A percentile compares a stretch with the other conserved stretches of the same genome.
These are phyloP conservation scores for Torymus texanus DNA, from an alignment of 2,888 invertebrate species.

Conservation along the genomic window DNA sequence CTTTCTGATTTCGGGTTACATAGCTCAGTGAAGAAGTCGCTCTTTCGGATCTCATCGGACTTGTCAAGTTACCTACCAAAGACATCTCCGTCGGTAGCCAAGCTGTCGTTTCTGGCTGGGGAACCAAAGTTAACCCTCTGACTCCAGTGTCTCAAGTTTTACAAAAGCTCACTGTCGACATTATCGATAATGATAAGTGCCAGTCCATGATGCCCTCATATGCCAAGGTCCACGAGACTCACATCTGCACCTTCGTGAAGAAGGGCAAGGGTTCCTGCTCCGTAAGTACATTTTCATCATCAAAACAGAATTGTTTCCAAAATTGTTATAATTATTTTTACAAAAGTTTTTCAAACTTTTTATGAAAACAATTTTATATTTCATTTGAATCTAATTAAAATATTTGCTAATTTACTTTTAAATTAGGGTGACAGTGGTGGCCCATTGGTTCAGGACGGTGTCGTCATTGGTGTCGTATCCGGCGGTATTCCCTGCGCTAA, in stretches of 20 bases:
- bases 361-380: constrained; percentile 5
- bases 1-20: too few relatives aligned
- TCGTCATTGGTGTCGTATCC: constrained; percentile 50
- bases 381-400: background rate
- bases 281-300: constrained; percentile 43
- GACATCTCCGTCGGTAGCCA: background rate
- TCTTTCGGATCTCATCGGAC: background rate
- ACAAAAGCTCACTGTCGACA: constrained; percentile 35
- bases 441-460: constrained; percentile 47
- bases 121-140: constrained; percentile 3
- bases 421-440: constrained; percentile 57
- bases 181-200: constrained; percentile 23
- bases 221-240: background rate
- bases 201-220: background rate
- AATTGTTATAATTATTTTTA: background rate
- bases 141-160: constrained; percentile 8
- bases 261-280: constrained; percentile 44
- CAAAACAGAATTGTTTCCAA: background rate
- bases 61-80: constrained; percentile 14
- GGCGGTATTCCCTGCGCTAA: constrained; percentile 54
- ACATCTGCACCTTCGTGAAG: constrained; percentile 50
- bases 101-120: constrained; percentile 53
- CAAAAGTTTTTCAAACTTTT: background rate
- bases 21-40: constrained; percentile 42
- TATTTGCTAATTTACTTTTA: background rate